A percentile compares a stretch with the other conserved stretches of the same genome.
Conservation (phyloP, 1,140 invertebrate species). For the Eueides isabella region DNA sequence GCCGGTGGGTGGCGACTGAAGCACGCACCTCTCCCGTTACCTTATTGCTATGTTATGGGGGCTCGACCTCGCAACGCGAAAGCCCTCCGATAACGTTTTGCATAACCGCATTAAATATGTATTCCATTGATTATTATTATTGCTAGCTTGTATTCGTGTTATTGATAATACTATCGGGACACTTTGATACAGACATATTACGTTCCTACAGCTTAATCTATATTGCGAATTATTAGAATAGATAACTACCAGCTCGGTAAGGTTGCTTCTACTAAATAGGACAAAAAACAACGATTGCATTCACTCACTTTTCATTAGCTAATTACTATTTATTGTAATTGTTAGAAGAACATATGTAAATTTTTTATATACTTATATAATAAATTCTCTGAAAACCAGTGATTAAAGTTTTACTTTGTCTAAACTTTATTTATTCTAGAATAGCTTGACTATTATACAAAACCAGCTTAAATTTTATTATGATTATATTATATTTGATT, state of each 20-base stretch:
- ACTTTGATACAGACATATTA: neutral
- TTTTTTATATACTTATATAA: too few species aligned
- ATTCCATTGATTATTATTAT: slow-evolving; percentile 14
- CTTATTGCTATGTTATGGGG: slow-evolving; percentile 78
- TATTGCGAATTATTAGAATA: neutral
- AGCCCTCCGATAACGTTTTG: slow-evolving; percentile 62
- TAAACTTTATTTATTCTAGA: too few species aligned
- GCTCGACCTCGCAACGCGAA: slow-evolving; percentile 72
- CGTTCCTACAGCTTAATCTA: neutral
- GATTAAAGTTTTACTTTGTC: too few species aligned
- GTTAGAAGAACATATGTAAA: neutral
- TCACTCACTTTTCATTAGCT: neutral
- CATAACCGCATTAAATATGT: slow-evolving; percentile 40
- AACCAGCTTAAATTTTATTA: too few species aligned
- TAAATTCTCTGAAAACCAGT: too few species aligned
- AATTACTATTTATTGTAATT: neutral
- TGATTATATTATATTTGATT: too few species aligned
- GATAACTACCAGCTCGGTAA: neutral
- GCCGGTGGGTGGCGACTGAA: slow-evolving; percentile 73
- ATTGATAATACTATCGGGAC: neutral
- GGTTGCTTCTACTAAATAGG: neutral
- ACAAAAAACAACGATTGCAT: neutral
- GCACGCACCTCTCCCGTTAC: slow-evolving; percentile 76
- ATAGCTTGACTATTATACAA: too few species aligned
- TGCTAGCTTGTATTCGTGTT: slow-evolving; percentile 2